Conservation (phyloP, 2,113 vertebrate genomes). For the Orycteropus afer region DNA sequence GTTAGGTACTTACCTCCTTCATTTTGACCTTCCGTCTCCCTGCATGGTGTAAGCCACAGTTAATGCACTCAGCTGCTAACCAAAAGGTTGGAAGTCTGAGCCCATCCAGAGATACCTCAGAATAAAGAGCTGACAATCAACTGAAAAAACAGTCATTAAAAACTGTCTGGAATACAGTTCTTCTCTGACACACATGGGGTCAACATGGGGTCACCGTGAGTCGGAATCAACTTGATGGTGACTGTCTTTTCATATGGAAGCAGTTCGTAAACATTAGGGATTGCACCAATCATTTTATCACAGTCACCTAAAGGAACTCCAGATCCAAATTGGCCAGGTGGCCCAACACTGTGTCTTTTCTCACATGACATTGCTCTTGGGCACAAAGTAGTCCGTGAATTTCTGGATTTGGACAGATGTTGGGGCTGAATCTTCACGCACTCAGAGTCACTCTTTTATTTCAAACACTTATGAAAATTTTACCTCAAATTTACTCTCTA, state of each 20-base stretch:
- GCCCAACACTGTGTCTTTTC: background rate
- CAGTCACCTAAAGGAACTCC: background rate
- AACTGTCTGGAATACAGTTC: no score
- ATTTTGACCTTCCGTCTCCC: no score
- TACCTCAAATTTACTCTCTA: background rate
- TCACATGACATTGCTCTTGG: background rate
- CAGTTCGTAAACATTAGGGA: background rate
- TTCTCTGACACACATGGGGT: no score
- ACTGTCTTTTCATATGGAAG: background rate
- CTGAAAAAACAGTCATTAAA: no score
- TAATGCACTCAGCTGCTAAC: no score
- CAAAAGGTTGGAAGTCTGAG: no score
- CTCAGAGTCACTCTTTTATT: background rate
- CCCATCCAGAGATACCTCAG: no score
- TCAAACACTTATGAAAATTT: background rate
- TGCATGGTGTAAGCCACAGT: no score
- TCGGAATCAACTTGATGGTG: no score
- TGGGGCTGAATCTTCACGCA: background rate
- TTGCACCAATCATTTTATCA: background rate
- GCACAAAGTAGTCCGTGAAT: background rate
- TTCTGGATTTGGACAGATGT: background rate
- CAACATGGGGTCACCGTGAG: no score
- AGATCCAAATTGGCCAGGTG: background rate
- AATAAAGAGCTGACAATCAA: no score
- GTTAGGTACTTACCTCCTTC: no score